Evolutionary conservation across 1,140 invertebrate species (phyloP), one percentile per base, ranked within the genome.

Genomic region (Drosophila neocordata): DNA sequence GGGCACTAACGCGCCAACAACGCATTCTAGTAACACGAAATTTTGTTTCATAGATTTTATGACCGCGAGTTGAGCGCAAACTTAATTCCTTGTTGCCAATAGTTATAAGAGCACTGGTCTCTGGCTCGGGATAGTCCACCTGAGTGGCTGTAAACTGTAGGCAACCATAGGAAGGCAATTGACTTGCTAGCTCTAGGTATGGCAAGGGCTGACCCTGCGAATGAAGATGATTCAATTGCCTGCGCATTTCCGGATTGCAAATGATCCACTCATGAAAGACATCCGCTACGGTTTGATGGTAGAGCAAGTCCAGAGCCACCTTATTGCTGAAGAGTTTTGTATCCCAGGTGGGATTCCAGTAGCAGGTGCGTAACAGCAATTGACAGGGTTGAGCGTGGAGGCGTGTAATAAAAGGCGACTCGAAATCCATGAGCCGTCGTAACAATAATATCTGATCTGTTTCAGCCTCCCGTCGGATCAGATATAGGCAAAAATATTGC

Each of bases 1-100:
- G 92, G 0, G 96, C 97, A 20, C 96, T 98, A n/a, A 99, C 98
- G 75, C 98, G 94, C 98, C 98, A 99, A 82, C 98, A 98, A 73
- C 96, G 94, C 95, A 99, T 99, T 75, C 98, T 93, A 1, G 98
- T 98, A 4, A 99, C 97, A 92, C 97, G 97, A 90, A 98, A 99
- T 80, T 94, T 93, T 12, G 96, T 95, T 92, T 99, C 97, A 88
- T 94, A 94, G 4, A 94, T 91, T 74, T 94, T 92, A 53, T 92
- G 92, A 20, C 89, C 92, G 48, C 93, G 91, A 35, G 92, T 91
- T 18, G 92, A 92, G 62, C 95, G 93, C 73, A 97, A 94, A 88
- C 94, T 95, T 1, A 98, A 91, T 92, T 97, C 96, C 89, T 95
- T 94, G 90, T 95, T 95, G 37, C 97, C 97, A 89, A 96, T 95